Conservation (phyloP, 2,113 vertebrate species). For the Heptranchias perlo region DNA sequence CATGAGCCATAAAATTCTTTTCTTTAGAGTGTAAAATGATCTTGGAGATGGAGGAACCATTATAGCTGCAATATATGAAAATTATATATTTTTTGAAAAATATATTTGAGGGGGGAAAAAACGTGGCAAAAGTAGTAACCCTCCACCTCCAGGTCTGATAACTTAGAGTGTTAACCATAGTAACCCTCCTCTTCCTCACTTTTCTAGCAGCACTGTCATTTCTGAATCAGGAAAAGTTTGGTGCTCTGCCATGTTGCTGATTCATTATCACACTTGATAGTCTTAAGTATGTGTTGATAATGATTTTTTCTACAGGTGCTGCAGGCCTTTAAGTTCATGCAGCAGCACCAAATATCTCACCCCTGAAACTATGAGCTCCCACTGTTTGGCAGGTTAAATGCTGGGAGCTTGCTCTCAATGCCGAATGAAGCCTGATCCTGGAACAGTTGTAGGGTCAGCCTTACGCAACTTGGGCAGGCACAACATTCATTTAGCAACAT, state of each 20-base stretch:
- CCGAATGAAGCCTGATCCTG: not conserved
- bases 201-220: not conserved
- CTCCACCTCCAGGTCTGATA: not conserved
- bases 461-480: not conserved
- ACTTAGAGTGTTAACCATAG: not conserved
- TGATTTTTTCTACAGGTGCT: not conserved
- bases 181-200: not conserved
- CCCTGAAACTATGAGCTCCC: not conserved
- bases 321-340: not conserved
- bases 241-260: not conserved
- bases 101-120: not conserved
- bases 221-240: not conserved
- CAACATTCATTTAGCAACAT: not conserved
- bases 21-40: conserved; percentile 25
- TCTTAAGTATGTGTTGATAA: not conserved
- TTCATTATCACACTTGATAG: not conserved
- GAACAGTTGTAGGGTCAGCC: not conserved
- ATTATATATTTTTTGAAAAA: not conserved
- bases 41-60: not conserved
- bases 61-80: not conserved
- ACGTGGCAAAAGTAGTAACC: too few species aligned
- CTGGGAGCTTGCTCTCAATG: not conserved
- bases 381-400: not conserved
- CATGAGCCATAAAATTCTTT: conserved; percentile 31
- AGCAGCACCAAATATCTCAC: not conserved